These are phyloP conservation scores for Tinea pellionella DNA, from an alignment of 2,888 invertebrate genomes.

Conservation along the genomic window DNA sequence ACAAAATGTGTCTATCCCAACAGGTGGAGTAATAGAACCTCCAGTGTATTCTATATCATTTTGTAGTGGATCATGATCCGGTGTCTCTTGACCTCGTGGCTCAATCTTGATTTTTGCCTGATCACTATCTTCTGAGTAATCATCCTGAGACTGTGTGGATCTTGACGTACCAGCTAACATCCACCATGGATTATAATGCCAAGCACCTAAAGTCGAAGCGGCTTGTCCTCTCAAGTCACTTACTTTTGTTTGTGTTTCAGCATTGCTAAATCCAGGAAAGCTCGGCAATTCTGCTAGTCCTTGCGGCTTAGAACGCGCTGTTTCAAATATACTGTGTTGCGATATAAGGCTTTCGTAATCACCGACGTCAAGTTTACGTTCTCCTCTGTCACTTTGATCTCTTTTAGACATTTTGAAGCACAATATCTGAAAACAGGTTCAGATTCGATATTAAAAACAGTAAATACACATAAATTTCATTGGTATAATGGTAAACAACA, in stretches of 20 bases:
- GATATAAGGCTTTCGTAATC: slow-evolving; percentile 63
- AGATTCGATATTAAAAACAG: neutral
- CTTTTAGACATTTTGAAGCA: slow-evolving; percentile 55
- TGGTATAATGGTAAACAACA: neutral
- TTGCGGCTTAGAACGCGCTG: slow-evolving; percentile 51
- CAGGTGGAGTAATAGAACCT: slow-evolving; percentile 49
- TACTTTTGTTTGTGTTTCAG: slow-evolving; percentile 63
- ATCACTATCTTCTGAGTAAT: slow-evolving; percentile 54
- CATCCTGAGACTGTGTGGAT: slow-evolving; percentile 54
- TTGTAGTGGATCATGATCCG: slow-evolving; percentile 53
- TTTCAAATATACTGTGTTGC: slow-evolving; percentile 63
- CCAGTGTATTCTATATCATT: slow-evolving; percentile 44
- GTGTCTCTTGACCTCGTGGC: slow-evolving; percentile 49
- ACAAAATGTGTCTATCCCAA: slow-evolving; percentile 58
- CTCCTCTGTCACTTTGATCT: slow-evolving; percentile 56
- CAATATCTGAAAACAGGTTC: slow-evolving; percentile 13
- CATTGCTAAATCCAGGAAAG: slow-evolving; percentile 63
- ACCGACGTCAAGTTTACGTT: slow-evolving; percentile 57
- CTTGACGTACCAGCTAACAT: slow-evolving; percentile 64
- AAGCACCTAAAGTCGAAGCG: slow-evolving; percentile 48
- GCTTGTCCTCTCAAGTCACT: slow-evolving; percentile 54
- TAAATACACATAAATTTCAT: neutral
- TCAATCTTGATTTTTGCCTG: slow-evolving; percentile 60
- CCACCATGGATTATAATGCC: slow-evolving; percentile 69
- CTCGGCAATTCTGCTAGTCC: slow-evolving; percentile 43